Evolutionary conservation across 2,797 vertebrate genomes (phyloP), one percentile per base, ranked within the genome.

Genomic region (Platyrinchus mystaceus): DNA sequence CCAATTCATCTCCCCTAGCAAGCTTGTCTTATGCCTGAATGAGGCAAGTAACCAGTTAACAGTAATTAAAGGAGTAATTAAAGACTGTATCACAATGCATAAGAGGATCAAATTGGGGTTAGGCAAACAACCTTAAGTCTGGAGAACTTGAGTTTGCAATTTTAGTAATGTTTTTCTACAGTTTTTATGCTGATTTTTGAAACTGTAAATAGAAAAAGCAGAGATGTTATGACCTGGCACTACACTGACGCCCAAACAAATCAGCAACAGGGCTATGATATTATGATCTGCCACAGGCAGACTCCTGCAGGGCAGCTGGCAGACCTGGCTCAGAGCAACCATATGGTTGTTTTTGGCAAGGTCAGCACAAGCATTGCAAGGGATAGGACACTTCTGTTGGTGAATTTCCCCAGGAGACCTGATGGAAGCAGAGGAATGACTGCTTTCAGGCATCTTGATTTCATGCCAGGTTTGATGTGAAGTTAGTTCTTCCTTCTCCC

Each of bases 31-130:
- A 88, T 76, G 28, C 70, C 43, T 74, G 49, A 93, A 80, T 90
- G 90, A 93, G 71, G 90, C 95, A 97, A 70, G 74, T 66, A 81
- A 84, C 66, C 39, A 75, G 76, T n/a, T 93, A 92, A 70, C 79
- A 94, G 93, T 83, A 95, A 96, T 95, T 94, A 95, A 94, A 89
- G 76, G 78, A 90, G 90, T 96, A 95, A 96, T 94, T 96, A 90
- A 87, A 87, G 90, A 74, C 84, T 70, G 76, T 84, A 95, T 90
- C 84, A 71, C 79, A 90, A 90, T 24, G 44, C 52, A 77, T 80
- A 88, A 86, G 71, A 93, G 63, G 77, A 95, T 80, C 90, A 95
- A 87, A 95, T 36, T 66, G 0, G 68, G 83, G 86, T 94, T 93
- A 94, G 74, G 71, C 92, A 95, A 95, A 92, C 74, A 93, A 74